These are phyloP conservation scores for Saturnia pavonia DNA, from an alignment of 2,888 invertebrate genomes.

Conservation along the genomic window DNA sequence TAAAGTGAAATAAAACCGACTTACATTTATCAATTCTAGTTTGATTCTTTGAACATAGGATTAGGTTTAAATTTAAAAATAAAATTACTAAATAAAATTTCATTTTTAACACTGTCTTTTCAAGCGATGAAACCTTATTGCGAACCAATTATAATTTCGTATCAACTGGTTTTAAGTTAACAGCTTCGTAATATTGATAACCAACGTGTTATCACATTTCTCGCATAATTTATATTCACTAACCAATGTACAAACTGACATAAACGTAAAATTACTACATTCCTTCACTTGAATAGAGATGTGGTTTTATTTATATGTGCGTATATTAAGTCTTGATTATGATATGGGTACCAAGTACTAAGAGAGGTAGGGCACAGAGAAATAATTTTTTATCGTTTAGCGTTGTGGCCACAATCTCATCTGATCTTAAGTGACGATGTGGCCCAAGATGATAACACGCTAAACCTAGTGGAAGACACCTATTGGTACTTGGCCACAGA, in stretches of 20 bases:
- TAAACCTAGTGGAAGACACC: no score
- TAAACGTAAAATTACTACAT: background rate
- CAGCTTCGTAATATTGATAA: background rate
- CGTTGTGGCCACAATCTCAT: no score
- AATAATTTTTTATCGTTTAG: no score
- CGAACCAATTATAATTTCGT: background rate
- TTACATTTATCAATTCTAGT: conserved; percentile 4
- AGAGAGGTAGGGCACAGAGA: no score
- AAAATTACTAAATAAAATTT: background rate
- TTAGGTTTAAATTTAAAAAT: background rate
- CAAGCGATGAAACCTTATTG: background rate
- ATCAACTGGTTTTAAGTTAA: background rate
- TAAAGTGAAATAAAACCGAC: background rate
- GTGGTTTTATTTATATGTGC: background rate
- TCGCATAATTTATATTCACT: background rate
- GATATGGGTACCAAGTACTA: no score
- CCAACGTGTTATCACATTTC: background rate
- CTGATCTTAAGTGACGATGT: no score
- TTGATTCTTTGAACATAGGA: background rate
- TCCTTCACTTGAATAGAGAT: background rate
- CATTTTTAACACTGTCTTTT: background rate
- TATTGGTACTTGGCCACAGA: no score
- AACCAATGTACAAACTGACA: background rate
- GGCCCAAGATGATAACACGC: no score
- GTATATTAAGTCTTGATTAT: background rate